Base-by-base conservation (phyloP, 2,113 vertebrate genomes). In the Merops nubicus region DNA sequence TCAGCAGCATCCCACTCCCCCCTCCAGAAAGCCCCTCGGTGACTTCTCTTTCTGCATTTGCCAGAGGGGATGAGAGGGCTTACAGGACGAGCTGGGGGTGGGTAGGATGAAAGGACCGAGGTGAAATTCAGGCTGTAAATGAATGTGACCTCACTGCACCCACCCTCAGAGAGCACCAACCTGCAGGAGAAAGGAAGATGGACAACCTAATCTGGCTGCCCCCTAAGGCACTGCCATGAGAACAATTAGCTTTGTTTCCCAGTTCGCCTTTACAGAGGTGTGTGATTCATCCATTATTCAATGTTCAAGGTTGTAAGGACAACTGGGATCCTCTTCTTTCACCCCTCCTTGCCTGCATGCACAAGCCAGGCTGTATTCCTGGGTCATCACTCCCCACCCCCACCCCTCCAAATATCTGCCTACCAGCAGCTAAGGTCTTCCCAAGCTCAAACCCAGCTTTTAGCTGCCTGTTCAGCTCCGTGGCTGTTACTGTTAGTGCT, bases 241-340 rank as follows among this genome's bases (percentile, higher is more conserved):
- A 87, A 72, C 91, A 72, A 72, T 95, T 54, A 74, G 64, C 45
- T 88, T 79, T 33, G 5, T 86, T 88, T 82, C 82, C 70, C 50
- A 59, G 34, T 34, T 91, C 75, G 62, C 63, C 59, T 90, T 93
- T 76, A 38, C 62, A 93, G 47, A 80, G 74, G 70, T 69, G 59
- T 93, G 62, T 83, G 67, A 91, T 70, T 95, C 93, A 93, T 94
- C 63, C 87, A 53, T 80, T 93, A 81, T 83, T 89, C 94, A 88
- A 73, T 19, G 94, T 26, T 82, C 75, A 62, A 88, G 48, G 67
- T 45, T 48, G 45, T 60, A 79, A 76, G 88, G 85, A 69, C 75
- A 73, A 28, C 20, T 5, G 85, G 16, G 67, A 73, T 65, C 53
- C 54, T 77, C 59, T 76, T 70, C 42, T 85, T 75, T 78, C 65